These are phyloP conservation scores for Drosophila rufa DNA, from an alignment of 1,140 invertebrate species.

Conservation along the genomic window DNA sequence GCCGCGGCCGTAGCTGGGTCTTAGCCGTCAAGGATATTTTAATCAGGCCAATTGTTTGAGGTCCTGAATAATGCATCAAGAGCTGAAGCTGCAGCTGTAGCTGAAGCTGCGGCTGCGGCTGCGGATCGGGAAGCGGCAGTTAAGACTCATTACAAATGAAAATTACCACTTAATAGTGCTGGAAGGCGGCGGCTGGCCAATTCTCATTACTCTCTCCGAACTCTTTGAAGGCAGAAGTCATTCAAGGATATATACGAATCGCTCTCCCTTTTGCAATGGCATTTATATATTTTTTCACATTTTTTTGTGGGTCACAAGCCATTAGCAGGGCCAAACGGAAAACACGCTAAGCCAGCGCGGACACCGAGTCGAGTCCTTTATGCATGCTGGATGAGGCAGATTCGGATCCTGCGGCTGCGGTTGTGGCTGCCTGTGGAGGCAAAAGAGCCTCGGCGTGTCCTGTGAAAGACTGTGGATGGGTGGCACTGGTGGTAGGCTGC, in stretches of 20 bases:
- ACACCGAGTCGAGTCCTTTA: slow-evolving; percentile 58
- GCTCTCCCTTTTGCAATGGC: slow-evolving; percentile 21
- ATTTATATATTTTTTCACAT: slow-evolving; percentile 15
- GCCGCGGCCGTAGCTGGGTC: slow-evolving; percentile 5
- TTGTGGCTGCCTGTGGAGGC: slow-evolving; percentile 41
- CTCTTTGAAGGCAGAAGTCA: slow-evolving; percentile 55
- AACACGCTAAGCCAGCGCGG: slow-evolving; percentile 46
- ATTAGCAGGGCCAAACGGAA: slow-evolving; percentile 57
- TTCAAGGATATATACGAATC: slow-evolving; percentile 52
- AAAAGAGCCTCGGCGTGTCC: background rate
- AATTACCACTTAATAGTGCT: slow-evolving; percentile 79
- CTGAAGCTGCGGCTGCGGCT: background rate
- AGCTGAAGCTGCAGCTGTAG: slow-evolving; percentile 1
- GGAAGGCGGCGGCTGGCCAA: slow-evolving; percentile 37
- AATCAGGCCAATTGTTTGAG: slow-evolving; percentile 78
- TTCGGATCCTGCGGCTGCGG: slow-evolving; percentile 48
- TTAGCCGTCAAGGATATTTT: slow-evolving; percentile 70
- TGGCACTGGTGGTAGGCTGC: slow-evolving; percentile 7
- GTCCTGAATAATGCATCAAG: slow-evolving; percentile 65
- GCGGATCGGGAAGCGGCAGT: slow-evolving; percentile 22
- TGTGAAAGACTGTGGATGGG: slow-evolving; percentile 1
- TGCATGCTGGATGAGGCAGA: slow-evolving; percentile 73
- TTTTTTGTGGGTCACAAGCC: slow-evolving; percentile 50
- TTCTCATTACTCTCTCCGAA: slow-evolving; percentile 39
- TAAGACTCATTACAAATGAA: slow-evolving; percentile 75